phyloP scores from a whole-genome alignment of 2,113 vertebrate species.

The Pteronura brasiliensis region DNA sequence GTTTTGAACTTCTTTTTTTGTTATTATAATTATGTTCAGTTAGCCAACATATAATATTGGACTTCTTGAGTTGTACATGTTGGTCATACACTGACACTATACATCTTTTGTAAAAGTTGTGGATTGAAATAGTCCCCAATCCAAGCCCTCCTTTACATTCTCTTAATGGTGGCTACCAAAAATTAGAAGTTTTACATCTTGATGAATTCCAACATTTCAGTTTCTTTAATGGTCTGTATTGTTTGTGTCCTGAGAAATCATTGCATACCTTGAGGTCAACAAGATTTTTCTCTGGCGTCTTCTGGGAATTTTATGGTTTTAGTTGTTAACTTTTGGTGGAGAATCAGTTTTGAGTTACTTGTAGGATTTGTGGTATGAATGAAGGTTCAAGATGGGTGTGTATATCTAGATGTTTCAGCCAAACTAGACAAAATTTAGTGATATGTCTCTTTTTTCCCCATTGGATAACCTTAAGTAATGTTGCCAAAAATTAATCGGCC shows the following conservation, averaged over 20 bases:
- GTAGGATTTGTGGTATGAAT: too few species aligned
- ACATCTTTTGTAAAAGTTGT: background rate
- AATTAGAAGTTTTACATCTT: background rate
- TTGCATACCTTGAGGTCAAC: background rate
- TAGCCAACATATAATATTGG: too few species aligned
- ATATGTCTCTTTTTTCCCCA: too few species aligned
- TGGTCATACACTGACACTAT: background rate
- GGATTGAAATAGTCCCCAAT: background rate
- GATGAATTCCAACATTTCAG: background rate
- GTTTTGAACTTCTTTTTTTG: background rate
- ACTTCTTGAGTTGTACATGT: background rate
- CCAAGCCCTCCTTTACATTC: background rate
- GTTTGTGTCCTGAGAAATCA: background rate
- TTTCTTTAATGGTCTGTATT: background rate
- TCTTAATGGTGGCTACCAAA: background rate
- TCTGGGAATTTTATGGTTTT: background rate
- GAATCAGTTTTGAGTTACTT: too few species aligned
- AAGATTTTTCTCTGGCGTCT: background rate
- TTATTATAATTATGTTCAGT: too few species aligned
- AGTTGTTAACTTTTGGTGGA: too few species aligned
- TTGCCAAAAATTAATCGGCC: too few species aligned
- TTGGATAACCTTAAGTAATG: too few species aligned
- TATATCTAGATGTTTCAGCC: too few species aligned
- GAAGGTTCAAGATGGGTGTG: too few species aligned
- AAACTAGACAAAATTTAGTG: too few species aligned